phyloP scores from a whole-genome alignment of 1,140 invertebrate genomes.

The Apis laboriosa region DNA sequence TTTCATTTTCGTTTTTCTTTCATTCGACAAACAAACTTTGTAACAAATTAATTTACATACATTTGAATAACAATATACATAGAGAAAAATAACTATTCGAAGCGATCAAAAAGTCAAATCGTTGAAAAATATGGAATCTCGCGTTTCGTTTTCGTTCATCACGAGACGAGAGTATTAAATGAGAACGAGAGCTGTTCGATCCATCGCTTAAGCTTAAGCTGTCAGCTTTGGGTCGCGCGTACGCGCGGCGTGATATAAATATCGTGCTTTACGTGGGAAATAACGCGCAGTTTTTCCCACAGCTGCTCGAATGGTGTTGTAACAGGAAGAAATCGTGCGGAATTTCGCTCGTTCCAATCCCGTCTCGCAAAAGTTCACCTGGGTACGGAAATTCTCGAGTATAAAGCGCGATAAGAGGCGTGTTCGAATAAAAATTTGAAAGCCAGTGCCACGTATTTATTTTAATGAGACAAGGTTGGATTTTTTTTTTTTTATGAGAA shows the following conservation, averaged over 20 bases:
- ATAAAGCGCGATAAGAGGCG: background rate
- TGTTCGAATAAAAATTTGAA: background rate
- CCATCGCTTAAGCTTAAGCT: slow-evolving; percentile 32
- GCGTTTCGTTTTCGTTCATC: background rate
- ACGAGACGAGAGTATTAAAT: background rate
- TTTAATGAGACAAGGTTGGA: background rate
- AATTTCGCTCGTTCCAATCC: slow-evolving; percentile 1
- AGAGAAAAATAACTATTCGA: background rate
- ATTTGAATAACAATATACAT: too few relatives aligned
- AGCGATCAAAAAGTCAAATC: background rate
- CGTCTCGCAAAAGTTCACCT: background rate
- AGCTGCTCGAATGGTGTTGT: background rate
- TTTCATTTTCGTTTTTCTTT: too few relatives aligned
- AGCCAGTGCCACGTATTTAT: background rate
- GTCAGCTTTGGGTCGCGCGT: slow-evolving; percentile 22
- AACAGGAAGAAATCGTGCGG: slow-evolving; percentile 12
- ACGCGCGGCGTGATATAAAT: slow-evolving; percentile 33
- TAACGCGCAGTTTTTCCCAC: slow-evolving; percentile 17
- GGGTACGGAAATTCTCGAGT: background rate
- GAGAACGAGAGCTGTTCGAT: slow-evolving; percentile 15
- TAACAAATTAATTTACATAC: too few relatives aligned
- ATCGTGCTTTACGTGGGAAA: slow-evolving; percentile 35
- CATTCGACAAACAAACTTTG: too few relatives aligned
- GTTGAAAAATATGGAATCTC: background rate
- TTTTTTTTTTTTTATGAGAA: background rate